phyloP scores from a whole-genome alignment of 2,113 vertebrate genomes.

The Elaphurus davidianus region DNA sequence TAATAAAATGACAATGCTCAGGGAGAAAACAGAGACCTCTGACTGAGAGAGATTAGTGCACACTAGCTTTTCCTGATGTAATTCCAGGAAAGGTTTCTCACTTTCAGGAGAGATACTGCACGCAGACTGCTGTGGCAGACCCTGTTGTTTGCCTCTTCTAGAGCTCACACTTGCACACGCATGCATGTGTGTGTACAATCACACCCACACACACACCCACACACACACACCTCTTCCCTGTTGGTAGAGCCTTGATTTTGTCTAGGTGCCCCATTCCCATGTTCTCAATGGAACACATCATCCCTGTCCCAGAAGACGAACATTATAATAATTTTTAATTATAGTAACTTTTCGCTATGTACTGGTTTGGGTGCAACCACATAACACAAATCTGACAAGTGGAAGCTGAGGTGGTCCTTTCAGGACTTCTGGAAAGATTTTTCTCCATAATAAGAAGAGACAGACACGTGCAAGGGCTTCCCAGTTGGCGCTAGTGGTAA shows the following conservation, averaged over 20 bases:
- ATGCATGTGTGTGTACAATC: rapidly evolving
- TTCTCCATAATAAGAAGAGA: neutral
- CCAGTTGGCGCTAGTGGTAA: neutral
- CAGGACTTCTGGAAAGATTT: neutral
- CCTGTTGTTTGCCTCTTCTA: neutral
- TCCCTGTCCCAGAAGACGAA: neutral
- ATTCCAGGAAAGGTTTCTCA: neutral
- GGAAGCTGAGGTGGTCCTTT: neutral
- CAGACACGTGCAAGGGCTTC: neutral
- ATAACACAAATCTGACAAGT: neutral
- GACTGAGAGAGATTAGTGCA: neutral
- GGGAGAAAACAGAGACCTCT: neutral
- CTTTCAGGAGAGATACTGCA: neutral
- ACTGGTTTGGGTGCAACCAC: neutral
- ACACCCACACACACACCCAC: too few relatives aligned
- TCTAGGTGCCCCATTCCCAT: neutral
- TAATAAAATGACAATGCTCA: neutral
- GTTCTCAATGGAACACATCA: neutral
- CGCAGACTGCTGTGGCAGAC: neutral
- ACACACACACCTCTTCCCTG: neutral
- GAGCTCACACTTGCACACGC: neutral
- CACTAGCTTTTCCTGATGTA: neutral
- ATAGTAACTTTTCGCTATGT: neutral
- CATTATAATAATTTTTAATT: neutral
- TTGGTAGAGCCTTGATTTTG: neutral